Base-by-base conservation (phyloP, 2,797 vertebrate genomes). In the Cirrhinus molitorella region DNA sequence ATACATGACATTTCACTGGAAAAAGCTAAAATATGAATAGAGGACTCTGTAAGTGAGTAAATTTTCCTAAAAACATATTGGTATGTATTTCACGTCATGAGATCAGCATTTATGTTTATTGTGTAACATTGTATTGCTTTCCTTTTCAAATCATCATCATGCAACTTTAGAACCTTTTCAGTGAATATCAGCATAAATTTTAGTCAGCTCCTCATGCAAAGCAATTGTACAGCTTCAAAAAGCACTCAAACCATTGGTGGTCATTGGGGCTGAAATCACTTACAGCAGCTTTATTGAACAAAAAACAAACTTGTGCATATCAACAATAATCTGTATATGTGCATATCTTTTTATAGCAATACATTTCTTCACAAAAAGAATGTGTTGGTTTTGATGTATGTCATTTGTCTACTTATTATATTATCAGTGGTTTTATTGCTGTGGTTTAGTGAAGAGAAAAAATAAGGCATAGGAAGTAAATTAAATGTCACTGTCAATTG, bases 401-500 rank as follows among this genome's bases (percentile, higher is more conserved):
- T 55, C 17, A 25, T 40, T n/a, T 28, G 61, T 80, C 81, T 57
- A 80, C 19, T 76, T 63, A 65, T 75, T 82, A 67, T 67, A 78
- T 79, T 84, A 53, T 86, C 76, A 63, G 55, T 2, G 63, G 16
- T 16, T 43, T 86, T 76, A 21, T 73, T 61, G 37, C 65, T 34
- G 3, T 19, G 65, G 65, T 85, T 79, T 74, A 81, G 66, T 57
- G 5, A 51, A 40, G 34, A 47, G 68, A 75, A 49, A 37, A 71
- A 83, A 34, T 81, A 84, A 79, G 34, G 59, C 47, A 21, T 37
- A 68, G 16, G 6, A 78, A 75, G 79, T 80, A 85, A 85, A 88
- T 86, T 82, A 83, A 83, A 88, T 68, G 83, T 83, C 76, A 55
- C 83, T 68, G 83, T 78, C 79, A 79, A 80, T 79, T 65, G 77